Percentiles rank a stretch among this genome's conserved stretches.
These are phyloP conservation scores for Sinella curviseta DNA, from an alignment of 1,140 invertebrate species.

Conservation along the genomic window DNA sequence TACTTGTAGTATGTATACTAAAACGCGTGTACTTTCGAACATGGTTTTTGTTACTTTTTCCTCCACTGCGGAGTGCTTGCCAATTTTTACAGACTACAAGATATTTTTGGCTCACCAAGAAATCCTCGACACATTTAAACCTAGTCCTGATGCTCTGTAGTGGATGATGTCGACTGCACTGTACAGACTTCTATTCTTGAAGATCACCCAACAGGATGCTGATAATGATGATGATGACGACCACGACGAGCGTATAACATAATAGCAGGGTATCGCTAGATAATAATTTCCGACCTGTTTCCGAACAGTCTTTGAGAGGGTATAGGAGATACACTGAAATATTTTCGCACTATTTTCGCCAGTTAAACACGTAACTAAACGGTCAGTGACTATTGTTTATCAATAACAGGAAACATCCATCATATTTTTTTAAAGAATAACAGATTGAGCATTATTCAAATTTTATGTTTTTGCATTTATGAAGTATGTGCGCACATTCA, in stretches of 20 bases:
- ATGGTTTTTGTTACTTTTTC: slow-evolving; percentile 14
- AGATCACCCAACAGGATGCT: neutral
- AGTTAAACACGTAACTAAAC: neutral
- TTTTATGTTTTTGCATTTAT: too few species aligned
- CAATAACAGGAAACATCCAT: too few species aligned
- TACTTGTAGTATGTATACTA: neutral
- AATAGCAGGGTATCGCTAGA: too few species aligned
- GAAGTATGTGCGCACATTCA: too few species aligned
- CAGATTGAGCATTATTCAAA: too few species aligned
- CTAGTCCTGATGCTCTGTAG: neutral
- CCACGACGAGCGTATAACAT: neutral
- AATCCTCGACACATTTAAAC: slow-evolving; percentile 21
- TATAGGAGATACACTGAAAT: neutral
- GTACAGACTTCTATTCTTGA: too few species aligned
- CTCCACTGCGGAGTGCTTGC: slow-evolving; percentile 8
- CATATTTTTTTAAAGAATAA: too few species aligned
- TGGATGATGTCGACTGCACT: neutral
- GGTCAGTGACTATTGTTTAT: too few species aligned
- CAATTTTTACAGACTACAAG: slow-evolving; percentile 25
- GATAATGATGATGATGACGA: neutral
- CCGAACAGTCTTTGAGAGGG: neutral
- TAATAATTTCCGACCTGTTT: neutral
- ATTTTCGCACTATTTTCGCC: neutral
- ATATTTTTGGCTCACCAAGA: slow-evolving; percentile 13
- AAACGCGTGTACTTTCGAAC: too few species aligned